Evolutionary conservation across 2,888 invertebrate species (phyloP).

Genomic region (Pterobdella sp.): DNA sequence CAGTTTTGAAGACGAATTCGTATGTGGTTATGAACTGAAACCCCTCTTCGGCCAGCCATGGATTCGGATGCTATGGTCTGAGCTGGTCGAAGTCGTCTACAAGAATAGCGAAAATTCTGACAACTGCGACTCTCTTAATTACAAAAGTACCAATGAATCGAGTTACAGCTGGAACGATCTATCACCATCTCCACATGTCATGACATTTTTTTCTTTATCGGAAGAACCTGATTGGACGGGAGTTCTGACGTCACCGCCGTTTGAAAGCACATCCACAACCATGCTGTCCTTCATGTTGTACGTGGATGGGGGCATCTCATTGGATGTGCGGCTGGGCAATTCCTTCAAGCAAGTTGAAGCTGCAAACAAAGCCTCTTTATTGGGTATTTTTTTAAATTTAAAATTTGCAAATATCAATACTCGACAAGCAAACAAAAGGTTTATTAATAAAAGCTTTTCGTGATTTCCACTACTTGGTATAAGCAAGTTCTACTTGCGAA

Average conservation of each 20-base stretch:
- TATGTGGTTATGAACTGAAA: conserved; percentile 3
- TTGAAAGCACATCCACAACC: not conserved
- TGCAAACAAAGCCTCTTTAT: not conserved
- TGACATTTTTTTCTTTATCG: not conserved
- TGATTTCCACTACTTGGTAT: too few relatives aligned
- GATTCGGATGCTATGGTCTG: not conserved
- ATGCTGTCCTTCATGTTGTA: not conserved
- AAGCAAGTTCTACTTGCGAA: too few relatives aligned
- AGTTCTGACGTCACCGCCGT: conserved; percentile 8
- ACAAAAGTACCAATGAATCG: too few relatives aligned
- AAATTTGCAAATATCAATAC: too few relatives aligned
- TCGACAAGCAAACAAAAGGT: too few relatives aligned
- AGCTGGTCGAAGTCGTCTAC: too few relatives aligned
- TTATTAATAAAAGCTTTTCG: too few relatives aligned
- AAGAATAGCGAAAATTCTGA: too few relatives aligned
- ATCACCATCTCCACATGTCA: too few relatives aligned
- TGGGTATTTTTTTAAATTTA: too few relatives aligned
- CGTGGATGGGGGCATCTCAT: not conserved
- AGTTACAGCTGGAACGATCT: too few relatives aligned
- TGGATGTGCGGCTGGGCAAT: not conserved
- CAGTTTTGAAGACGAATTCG: not conserved
- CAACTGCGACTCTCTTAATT: too few relatives aligned
- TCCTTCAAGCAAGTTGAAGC: not conserved
- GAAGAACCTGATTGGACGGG: conserved; percentile 7
- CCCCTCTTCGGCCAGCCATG: conserved; percentile 1